Percentiles rank a stretch among this genome's conserved stretches.
Evolutionary conservation across 2,113 vertebrate species (phyloP).

Genomic region (Austrofundulus limnaeus): DNA sequence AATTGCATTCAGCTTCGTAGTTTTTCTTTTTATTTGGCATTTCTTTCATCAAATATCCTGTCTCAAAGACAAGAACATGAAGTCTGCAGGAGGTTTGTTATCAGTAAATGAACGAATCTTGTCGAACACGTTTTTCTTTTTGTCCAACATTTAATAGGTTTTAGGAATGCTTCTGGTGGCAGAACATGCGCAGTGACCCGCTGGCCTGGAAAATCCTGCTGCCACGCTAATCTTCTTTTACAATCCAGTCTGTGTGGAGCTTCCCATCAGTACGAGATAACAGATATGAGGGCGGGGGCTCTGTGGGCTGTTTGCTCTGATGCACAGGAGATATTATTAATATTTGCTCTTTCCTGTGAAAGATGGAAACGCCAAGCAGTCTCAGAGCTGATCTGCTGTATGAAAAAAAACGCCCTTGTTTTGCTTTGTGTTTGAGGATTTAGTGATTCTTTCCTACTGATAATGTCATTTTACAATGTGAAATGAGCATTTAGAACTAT

Average conservation of each 20-base stretch:
- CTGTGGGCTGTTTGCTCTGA: conserved; percentile 24
- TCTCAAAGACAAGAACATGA: neutral
- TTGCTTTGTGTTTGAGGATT: neutral
- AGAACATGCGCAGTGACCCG: conserved; percentile 34
- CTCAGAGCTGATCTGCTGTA: neutral
- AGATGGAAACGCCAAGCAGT: conserved; percentile 9
- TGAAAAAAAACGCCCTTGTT: conserved; percentile 1
- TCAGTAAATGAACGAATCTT: conserved; percentile 12
- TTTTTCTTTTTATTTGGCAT: neutral
- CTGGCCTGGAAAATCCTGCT: conserved; percentile 45
- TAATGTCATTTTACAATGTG: too few relatives aligned
- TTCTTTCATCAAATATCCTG: conserved; percentile 16
- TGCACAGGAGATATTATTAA: conserved; percentile 39
- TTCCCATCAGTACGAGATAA: conserved; percentile 48
- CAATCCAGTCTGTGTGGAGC: conserved; percentile 46
- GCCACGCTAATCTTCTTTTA: conserved; percentile 54
- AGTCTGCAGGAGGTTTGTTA: conserved; percentile 15
- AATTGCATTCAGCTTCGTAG: neutral
- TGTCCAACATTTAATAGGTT: conserved; percentile 10
- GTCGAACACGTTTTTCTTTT: neutral
- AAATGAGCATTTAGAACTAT: too few relatives aligned
- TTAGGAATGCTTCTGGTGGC: neutral
- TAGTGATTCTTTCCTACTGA: too few relatives aligned
- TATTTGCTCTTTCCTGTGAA: neutral
- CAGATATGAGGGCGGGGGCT: conserved; percentile 35